Conservation (phyloP, 2,113 vertebrate species). For the Tyto alba region DNA sequence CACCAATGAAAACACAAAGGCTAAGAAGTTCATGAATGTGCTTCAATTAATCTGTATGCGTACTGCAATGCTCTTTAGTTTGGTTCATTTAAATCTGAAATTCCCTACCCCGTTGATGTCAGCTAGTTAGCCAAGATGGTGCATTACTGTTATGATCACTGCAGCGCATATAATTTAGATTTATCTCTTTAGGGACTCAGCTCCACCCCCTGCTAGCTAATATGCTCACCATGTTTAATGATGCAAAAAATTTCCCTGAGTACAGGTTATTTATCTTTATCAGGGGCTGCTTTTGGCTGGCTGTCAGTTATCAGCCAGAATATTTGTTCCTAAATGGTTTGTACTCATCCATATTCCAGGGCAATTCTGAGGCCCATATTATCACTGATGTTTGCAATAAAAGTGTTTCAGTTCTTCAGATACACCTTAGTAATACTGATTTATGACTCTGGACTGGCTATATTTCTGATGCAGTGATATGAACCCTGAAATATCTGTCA, state of each 20-base stretch:
- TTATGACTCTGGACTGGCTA: slow-evolving; percentile 66
- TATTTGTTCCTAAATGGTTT: slow-evolving; percentile 77
- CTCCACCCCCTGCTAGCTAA: slow-evolving; percentile 86
- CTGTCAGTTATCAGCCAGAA: slow-evolving; percentile 78
- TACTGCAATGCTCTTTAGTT: slow-evolving; percentile 72
- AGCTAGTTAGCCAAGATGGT: slow-evolving; percentile 78
- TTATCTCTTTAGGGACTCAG: slow-evolving; percentile 85
- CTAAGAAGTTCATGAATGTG: slow-evolving; percentile 72
- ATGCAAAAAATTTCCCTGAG: slow-evolving; percentile 90
- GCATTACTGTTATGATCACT: slow-evolving; percentile 81
- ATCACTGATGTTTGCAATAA: slow-evolving; percentile 71
- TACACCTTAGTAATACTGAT: slow-evolving; percentile 74
- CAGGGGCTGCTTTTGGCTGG: slow-evolving; percentile 75
- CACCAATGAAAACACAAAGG: slow-evolving; percentile 55
- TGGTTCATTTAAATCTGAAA: slow-evolving; percentile 80
- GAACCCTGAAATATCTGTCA: slow-evolving; percentile 71
- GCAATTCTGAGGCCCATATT: slow-evolving; percentile 69
- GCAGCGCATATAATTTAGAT: slow-evolving; percentile 84
- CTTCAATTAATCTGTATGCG: slow-evolving; percentile 77
- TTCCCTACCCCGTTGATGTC: slow-evolving; percentile 82
- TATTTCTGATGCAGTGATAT: slow-evolving; percentile 68
- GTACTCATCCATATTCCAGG: slow-evolving; percentile 79
- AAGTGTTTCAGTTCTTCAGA: slow-evolving; percentile 70
- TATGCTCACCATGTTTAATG: slow-evolving; percentile 92
- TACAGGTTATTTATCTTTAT: slow-evolving; percentile 95